phyloP scores from a whole-genome alignment of 2,113 vertebrate genomes.

The Herpailurus yagouaroundi region DNA sequence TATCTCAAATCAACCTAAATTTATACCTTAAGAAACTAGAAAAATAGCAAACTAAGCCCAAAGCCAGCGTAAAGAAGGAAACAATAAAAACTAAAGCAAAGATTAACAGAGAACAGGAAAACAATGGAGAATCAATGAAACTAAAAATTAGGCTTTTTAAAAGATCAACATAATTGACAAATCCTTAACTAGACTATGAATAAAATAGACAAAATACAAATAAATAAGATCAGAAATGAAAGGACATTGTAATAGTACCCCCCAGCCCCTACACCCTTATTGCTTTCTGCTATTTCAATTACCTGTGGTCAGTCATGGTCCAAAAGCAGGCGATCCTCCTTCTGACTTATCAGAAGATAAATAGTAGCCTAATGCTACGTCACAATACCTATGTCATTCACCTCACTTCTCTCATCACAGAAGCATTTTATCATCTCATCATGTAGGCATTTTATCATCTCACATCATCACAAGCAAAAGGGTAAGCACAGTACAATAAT shows the following conservation, averaged over 20 bases:
- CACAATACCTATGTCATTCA: neutral
- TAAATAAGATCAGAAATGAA: slow-evolving; percentile 29
- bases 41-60: neutral
- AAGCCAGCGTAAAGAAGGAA: neutral
- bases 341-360: neutral
- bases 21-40: neutral
- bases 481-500: neutral
- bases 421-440: neutral
- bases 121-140: neutral
- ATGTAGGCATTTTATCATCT: neutral
- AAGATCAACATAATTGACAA: neutral
- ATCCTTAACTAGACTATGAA: neutral
- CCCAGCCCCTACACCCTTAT: neutral
- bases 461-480: neutral
- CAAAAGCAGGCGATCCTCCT: neutral
- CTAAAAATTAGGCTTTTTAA: neutral
- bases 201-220: neutral
- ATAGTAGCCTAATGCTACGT: neutral
- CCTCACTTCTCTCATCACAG: neutral
- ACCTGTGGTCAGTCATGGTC: neutral
- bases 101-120: neutral
- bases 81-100: neutral
- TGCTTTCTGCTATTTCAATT: neutral
- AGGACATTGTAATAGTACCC: neutral
- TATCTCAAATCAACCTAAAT: neutral